Conservation (phyloP, 2,888 invertebrate species). For the Hydroisotoma schaefferi region DNA sequence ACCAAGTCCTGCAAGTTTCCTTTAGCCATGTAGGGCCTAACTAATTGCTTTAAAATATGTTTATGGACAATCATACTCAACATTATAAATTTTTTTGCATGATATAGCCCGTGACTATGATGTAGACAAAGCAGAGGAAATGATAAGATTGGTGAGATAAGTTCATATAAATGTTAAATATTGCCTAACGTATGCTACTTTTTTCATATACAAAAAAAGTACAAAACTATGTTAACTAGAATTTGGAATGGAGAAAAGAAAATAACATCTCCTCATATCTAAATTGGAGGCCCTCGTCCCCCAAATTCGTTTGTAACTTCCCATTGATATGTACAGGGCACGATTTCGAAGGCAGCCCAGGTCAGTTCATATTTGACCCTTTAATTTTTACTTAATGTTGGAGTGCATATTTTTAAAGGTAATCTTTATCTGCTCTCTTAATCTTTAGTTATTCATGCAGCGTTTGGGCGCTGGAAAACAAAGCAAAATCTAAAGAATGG, state of each 20-base stretch:
- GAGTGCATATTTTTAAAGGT: not conserved
- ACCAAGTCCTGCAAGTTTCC: too few species aligned
- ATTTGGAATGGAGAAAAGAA: conserved; percentile 17
- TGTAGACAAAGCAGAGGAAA: conserved; percentile 26
- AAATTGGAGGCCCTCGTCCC: conserved; percentile 21
- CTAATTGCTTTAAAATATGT: too few species aligned
- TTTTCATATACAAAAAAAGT: too few species aligned
- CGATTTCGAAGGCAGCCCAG: conserved; percentile 28
- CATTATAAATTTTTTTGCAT: not conserved
- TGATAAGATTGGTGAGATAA: conserved; percentile 27
- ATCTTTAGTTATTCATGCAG: conserved; percentile 15
- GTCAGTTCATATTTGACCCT: too few species aligned
- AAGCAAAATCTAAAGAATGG: conserved; percentile 19
- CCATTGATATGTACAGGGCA: conserved; percentile 21
- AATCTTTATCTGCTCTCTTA: too few species aligned
- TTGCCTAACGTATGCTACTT: too few species aligned
- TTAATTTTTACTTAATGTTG: not conserved
- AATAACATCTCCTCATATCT: conserved; percentile 24
- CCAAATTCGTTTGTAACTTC: conserved; percentile 12
- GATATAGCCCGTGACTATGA: conserved; percentile 26
- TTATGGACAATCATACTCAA: not conserved
- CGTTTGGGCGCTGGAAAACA: conserved; percentile 27
- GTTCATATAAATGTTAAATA: not conserved
- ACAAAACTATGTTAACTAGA: too few species aligned
- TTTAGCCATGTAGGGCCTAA: too few species aligned